Base-by-base conservation (phyloP, 2,113 vertebrate species). In the Piaya cayana region DNA sequence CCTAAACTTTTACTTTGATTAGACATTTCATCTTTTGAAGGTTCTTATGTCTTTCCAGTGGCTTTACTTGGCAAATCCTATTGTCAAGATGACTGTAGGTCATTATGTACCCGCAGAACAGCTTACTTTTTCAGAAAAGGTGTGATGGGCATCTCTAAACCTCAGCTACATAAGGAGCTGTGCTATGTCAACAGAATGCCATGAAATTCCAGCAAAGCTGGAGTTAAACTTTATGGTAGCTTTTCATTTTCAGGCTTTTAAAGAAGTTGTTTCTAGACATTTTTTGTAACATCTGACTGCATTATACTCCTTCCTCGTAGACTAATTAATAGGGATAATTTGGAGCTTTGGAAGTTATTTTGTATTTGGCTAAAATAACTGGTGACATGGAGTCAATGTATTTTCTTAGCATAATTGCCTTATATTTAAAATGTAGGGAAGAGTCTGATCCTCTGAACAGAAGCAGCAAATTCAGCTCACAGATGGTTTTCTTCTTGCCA, bases 201-300 rank as follows among this genome's bases (percentile, higher is more conserved):
- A 83, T n/a, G 92, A 91, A 95, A 96, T 94, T 90, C 79, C 83
- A 96, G 81, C 64, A 96, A 88, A 97, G 67, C 59, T 95, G 77
- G 63, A 97, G 52, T 74, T 92, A 72, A 52, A 12, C 92, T 94
- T 95, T 87, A 62, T 2, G 12, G 76, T 43, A 68, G 13, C 7
- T 86, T 74, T 71, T 36, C 7, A 55, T 30, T 93, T 72, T n/a
- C 30, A 64, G 34, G 26, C 32, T 77, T 93, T 56, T 42, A 78
- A 82, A 70, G 12, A 63, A 81, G 47, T 88, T 64, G 9, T 92
- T 95, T 93, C 60, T 74, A 72, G 71, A 60, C 7, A 30, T 27
- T 80, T 76, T 89, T 62, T 37, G 43, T 67, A 58, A 60, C 39
- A 23, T 86, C 47, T 20, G 6, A 55, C 78, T 88, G 14, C 5